phyloP scores from a whole-genome alignment of 2,113 vertebrate species.

The Mus pahari region DNA sequence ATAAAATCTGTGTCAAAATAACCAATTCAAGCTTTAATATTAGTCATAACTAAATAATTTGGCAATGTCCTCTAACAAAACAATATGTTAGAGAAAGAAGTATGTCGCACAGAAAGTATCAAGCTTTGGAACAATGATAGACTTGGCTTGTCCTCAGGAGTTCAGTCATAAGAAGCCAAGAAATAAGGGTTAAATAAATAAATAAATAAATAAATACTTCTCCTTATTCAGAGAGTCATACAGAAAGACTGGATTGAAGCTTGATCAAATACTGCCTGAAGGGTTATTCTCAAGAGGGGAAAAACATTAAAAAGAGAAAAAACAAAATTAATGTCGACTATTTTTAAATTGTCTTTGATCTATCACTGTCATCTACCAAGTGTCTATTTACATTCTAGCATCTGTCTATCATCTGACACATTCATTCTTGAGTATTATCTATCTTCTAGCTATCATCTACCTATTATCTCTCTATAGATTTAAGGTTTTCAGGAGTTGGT shows the following conservation, averaged over 20 bases:
- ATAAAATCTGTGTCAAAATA: slow-evolving; percentile 34
- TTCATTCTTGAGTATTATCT: background rate
- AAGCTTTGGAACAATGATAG: background rate
- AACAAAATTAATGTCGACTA: background rate
- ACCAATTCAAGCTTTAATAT: background rate
- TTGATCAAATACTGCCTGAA: background rate
- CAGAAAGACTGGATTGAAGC: background rate
- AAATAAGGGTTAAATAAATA: background rate
- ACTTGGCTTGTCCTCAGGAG: background rate
- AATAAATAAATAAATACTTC: background rate
- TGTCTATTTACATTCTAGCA: background rate
- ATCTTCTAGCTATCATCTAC: background rate
- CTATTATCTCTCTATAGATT: background rate
- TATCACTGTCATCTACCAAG: background rate
- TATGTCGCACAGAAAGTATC: background rate
- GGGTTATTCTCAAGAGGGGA: background rate
- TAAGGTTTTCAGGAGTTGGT: background rate
- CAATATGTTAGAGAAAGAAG: background rate
- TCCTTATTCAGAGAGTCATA: background rate
- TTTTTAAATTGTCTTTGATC: background rate
- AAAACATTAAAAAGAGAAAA: too few species aligned
- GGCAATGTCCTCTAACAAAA: background rate
- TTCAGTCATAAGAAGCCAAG: background rate
- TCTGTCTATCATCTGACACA: background rate
- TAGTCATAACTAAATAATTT: background rate